phyloP scores from a whole-genome alignment of 2,113 vertebrate species.

The Pseudolaguvia tuberculata region DNA sequence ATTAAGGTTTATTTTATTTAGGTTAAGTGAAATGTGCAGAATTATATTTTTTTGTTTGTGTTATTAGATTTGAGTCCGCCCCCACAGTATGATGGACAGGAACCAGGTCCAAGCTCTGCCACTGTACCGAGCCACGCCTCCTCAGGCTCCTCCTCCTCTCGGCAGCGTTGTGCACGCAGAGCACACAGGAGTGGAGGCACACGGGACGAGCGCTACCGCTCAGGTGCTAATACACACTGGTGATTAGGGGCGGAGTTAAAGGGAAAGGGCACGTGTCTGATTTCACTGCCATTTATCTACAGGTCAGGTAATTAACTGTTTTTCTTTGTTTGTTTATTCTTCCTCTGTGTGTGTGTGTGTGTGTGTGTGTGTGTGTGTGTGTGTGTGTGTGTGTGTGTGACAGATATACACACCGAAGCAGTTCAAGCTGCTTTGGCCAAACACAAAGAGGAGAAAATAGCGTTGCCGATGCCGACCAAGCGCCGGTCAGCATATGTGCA shows the following conservation, averaged over 20 bases:
- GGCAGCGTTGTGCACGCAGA: constrained; percentile 68
- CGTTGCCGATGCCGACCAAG: constrained; percentile 94
- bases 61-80: constrained; percentile 72
- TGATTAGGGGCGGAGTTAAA: too few species aligned
- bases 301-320: too few species aligned
- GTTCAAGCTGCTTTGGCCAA: constrained; percentile 95
- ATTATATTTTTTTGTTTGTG: constrained; percentile 17
- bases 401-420: constrained; percentile 89
- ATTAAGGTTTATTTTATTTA: neutral
- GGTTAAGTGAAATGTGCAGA: neutral
- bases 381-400: neutral
- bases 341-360: neutral
- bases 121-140: constrained; percentile 60
- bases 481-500: constrained; percentile 89
- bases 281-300: too few species aligned
- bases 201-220: constrained; percentile 92
- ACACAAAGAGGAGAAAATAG: constrained; percentile 98
- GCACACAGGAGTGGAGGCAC: constrained; percentile 76
- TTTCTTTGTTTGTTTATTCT: too few species aligned
- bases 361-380: neutral
- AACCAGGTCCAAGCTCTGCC: constrained; percentile 73
- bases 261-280: too few species aligned
- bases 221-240: constrained; percentile 66
- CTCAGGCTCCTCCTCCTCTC: constrained; percentile 70
- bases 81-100: constrained; percentile 73